Evolutionary conservation across 2,113 vertebrate genomes (phyloP).

Genomic region (Ivindomyrus marchei): DNA sequence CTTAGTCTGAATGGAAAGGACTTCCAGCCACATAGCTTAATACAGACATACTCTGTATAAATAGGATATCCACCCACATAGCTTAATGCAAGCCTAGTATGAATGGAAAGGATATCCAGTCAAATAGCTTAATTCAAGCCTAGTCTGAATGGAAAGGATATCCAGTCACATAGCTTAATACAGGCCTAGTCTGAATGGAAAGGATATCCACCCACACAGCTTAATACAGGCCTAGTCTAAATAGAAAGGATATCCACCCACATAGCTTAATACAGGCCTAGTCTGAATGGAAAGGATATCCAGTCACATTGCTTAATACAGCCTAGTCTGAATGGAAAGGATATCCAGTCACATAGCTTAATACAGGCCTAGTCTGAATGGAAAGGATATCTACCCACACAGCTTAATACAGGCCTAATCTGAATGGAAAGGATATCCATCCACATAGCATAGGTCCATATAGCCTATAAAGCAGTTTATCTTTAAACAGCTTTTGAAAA

Average conservation of each 20-base stretch:
- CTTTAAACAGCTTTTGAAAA: background rate
- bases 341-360: background rate
- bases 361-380: background rate
- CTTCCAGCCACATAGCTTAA: too few relatives aligned
- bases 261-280: too few relatives aligned
- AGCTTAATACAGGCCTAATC: background rate
- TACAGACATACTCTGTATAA: background rate
- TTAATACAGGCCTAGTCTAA: background rate
- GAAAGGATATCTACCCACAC: background rate
- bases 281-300: too few relatives aligned
- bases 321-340: background rate
- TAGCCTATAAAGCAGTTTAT: background rate
- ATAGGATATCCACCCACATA: background rate
- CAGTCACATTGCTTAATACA: background rate
- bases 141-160: background rate
- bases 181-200: background rate
- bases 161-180: background rate
- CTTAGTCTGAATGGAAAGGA: background rate
- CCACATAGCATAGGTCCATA: background rate
- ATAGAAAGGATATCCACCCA: background rate
- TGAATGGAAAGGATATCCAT: background rate
- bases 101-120: background rate
- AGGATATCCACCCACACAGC: background rate
- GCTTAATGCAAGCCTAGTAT: background rate
- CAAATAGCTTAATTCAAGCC: background rate